Evolutionary conservation across 1,140 invertebrate species (phyloP), one percentile per base, ranked within the genome.

Genomic region (Epicauta chinensis): DNA sequence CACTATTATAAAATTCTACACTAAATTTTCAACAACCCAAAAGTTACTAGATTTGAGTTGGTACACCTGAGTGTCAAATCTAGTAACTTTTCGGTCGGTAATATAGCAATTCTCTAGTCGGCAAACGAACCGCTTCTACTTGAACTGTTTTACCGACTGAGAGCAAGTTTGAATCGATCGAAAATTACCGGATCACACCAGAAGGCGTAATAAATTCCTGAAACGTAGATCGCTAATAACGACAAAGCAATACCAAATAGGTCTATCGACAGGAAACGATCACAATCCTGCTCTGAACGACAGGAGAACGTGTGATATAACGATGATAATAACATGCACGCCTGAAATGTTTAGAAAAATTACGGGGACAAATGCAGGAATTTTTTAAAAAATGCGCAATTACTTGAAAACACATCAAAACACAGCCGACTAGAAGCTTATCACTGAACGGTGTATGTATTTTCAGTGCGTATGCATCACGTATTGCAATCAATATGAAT

Each of bases 181-280:
- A n/a, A 34, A 74, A 75, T 81, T 77, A 93, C 91, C 71, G 83
- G 81, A 65, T 94, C 83, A 74, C 93, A 97, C 86, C 93, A 97
- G 73, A 97, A 98, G 1, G 92, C 93, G 69, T 95, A 97, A 73
- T 97, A 96, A 56, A 97, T 89, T 42, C 93, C 93, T 12, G 92
- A 93, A 46, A 94, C 84, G 71, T 97, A 97, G 66, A 97, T 95
- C 15, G 91, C 93, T 43, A 96, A 78, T 43, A 97, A 77, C 12
- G 91, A 94, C 2, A 96, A 75, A 13, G 91, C 91, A 37, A 97
- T 95, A 10, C 95, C 95, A 62, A 95, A 86, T 31, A 97, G 79
- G 70, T 97, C 95, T 60, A 90, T 88, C 42, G 88, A 88, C 4
- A 98, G 74, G 74, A 93, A 97, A 55, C 84, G 81, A 66, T 87